Base-by-base conservation (phyloP, 2,797 vertebrate genomes). In the Tinamus major region DNA sequence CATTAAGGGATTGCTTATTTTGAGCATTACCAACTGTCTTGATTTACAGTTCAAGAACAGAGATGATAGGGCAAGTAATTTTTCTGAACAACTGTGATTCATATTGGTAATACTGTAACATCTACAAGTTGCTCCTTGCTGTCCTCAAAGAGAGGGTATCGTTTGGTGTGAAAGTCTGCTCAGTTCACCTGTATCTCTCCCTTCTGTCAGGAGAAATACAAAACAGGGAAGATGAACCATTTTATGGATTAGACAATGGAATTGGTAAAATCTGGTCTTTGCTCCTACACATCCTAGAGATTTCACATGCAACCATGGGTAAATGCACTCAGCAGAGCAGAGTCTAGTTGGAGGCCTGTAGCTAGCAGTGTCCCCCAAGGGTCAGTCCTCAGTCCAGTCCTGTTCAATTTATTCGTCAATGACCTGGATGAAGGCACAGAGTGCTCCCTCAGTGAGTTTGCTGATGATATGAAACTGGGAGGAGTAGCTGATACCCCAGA, bases 121-220 rank as follows among this genome's bases (percentile, higher is more conserved):
- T 92, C 92, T 96, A 92, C 79, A 92, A 92, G 93, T 77, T 93
- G 81, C 87, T 87, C 61, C 94, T 96, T 95, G 84, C 93, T 89
- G 82, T 95, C 76, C 70, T 12, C 42, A 63, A 65, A 89, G 53
- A 70, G 42, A 90, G 55, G 11, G 42, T 93, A 76, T 31, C 56
- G 75, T 33, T 92, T 94, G 76, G 59, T 88, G 84, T 10, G 10
- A 63, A 87, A 91, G 41, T 65, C 79, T 92, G 41, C 58, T 78
- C 64, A 58, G 39, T 87, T 90, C 33, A 19, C 75, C 53, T 71
- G 81, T n/a, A 29, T 42, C 53, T 56, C 56, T 42, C 9, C 68
- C 10, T 89, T 84, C 56, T 1, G 0, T 89, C 65, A 94, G 79
- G 68, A 77, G 58, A 93, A 76, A 29, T 77, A 67, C 13, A 39